Evolutionary conservation across 92 coral and sea anemone genomes (phyloP), one percentile per base, ranked within the genome.

Genomic region (Bergia sp.): DNA sequence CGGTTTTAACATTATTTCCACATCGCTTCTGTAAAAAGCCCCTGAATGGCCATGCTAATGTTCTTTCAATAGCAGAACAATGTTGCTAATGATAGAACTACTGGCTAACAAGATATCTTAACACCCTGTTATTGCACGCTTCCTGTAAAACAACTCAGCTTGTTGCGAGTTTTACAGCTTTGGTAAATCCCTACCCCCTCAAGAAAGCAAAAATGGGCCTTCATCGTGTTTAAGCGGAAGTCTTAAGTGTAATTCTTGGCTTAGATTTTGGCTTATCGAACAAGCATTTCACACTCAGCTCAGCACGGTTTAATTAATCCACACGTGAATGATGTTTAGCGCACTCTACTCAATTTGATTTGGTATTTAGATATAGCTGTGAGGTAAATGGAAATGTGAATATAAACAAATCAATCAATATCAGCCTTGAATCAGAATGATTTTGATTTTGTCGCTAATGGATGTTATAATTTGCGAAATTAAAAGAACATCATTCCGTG

Each of bases 31-130:
- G 88, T 92, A 90, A 89, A 91, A 89, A 77, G 89, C 81, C 80
- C 76, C 72, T 80, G 92, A 92, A 91, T 93, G 86, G 86, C 94
- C 83, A 85, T 91, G 90, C 90, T 89, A 93, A 91, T 94, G 92
- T 90, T 93, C 92, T 86, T 88, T 90, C 88, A 86, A 90, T 91
- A 79, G 90, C 73, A 76, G 91, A 85, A 89, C 94, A 89, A 93
- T 89, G 92, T 94, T 91, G 86, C 86, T 92, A 92, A 92, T 91
- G 93, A 93, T 91, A 94, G 93, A 92, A 94, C 95, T 92, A 93
- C 95, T 81, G 58, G 73, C 91, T 86, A 82, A 86, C 89, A 89
- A 84, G 94, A 91, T 91, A 91, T 88, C 91, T 92, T 85, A 84
- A 92, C 93, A 80, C 91, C 90, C 88, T 77, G 64, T 67, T 67